Evolutionary conservation across 1,140 invertebrate genomes (phyloP), one percentile per base, ranked within the genome.

Genomic region (Nasonia giraulti): DNA sequence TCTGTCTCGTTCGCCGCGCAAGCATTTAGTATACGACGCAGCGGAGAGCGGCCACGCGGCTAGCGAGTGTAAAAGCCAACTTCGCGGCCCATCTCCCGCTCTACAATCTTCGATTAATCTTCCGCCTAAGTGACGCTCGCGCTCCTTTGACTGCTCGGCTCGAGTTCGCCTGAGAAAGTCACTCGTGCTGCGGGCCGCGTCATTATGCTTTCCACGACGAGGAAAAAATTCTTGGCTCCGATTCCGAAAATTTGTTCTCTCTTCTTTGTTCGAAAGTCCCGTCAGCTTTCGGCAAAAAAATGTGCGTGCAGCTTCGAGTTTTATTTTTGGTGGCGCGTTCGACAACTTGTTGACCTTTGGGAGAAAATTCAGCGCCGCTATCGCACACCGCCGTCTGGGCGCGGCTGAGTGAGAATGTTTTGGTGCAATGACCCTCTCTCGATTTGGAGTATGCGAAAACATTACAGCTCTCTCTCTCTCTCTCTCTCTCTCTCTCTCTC

Each of bases 391-490:
- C 7, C 17, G 50, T 12, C 55, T n/a, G 75, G 5, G 31, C 47
- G 55, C 31, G 78, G 82, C 80, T 84, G 83, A 85, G 85, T 33
- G 79, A 44, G 86, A 87, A 89, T 92, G 89, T 91, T 92, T 91
- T 92, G 90, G 91, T 91, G 87, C 91, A 91, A 90, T 90, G 91
- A 92, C 91, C 91, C 87, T 88, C 88, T 87, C 88, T 88, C 88
- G 87, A 89, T 89, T 89, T 84, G 87, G 87, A 89, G 80, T 87
- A 86, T 85, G 88, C 82, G 88, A 89, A 90, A 91, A 90, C 88
- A 89, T 83, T 88, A 84, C 0, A 37, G 80, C 83, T 76, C 79
- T 82, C 82, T 82, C 11, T 79, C 12, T 66, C 11, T 12, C 2
- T 20, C 82, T 82, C 11, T 79, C 12, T 66, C 11, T 12, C 1